Evolutionary conservation across 1,140 invertebrate genomes (phyloP), one percentile per base, ranked within the genome.

Genomic region (Eueides isabella): DNA sequence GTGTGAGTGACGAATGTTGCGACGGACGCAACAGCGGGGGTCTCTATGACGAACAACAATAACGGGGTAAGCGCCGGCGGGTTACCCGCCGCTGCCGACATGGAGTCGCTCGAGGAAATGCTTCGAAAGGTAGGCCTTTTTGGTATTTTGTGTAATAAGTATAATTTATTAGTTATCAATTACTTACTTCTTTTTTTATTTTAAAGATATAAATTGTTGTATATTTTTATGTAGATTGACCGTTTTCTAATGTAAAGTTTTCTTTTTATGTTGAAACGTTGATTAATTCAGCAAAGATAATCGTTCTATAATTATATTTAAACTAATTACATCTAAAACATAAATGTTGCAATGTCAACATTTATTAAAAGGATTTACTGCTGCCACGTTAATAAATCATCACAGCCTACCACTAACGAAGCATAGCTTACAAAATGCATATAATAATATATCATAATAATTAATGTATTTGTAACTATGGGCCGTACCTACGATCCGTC

Each of bases 81-180:
- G 65, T 84, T 91, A 85, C 91, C 90, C 93, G 96, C 96, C 92
- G 94, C 95, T 89, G 94, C 96, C 93, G 96, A 96, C 93, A 96
- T 96, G 95, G 96, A 97, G 86, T 96, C 96, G 78, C 94, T 97
- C 79, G 96, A 97, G 89, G 96, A 97, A 93, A 96, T 97, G 96
- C 94, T 97, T 86, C 95, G 96, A 88, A 97, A 97, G 96, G 96
- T 97, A 94, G 95, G 68, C 11, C 11, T 29, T 33, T 31, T 61
- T 30, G 2, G 3, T 66, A 23, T 41, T 41, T 44, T 44, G 12
- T 19, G 5, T 38, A 38, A 38, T 11, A 38, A 38, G 16, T 14
- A 14, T 38, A 5, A 14, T 38, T 38, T 35, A 12, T 4, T 16
- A 38, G 0, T 16, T 9, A 5, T 16, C 4, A 4, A 31, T 5